A percentile compares a stretch with the other conserved stretches of the same genome.
phyloP scores from a whole-genome alignment of 2,888 invertebrate species.

The Aphodius sticticus region DNA sequence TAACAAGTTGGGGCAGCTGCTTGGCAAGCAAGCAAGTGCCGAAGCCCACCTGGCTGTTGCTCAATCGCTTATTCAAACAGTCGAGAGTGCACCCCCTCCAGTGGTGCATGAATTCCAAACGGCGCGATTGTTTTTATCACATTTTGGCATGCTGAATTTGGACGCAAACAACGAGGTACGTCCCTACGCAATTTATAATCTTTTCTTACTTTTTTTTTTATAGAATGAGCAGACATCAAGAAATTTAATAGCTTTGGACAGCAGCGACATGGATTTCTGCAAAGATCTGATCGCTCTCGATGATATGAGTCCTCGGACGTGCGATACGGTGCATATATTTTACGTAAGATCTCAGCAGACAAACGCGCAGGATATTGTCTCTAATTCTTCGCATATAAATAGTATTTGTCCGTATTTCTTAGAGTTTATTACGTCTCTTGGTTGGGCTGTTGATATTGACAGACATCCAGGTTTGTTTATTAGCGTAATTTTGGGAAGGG shows the following conservation, averaged over 20 bases:
- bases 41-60: conserved; percentile 51
- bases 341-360: conserved; percentile 90
- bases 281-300: conserved; percentile 85
- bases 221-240: conserved; percentile 38
- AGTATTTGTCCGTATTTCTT: conserved; percentile 64
- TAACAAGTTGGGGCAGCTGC: conserved; percentile 73
- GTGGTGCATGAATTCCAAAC: conserved; percentile 95
- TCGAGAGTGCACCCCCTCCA: conserved; percentile 81
- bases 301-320: conserved; percentile 84
- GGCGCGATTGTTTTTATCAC: conserved; percentile 91
- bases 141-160: conserved; percentile 89
- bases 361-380: conserved; percentile 79
- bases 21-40: conserved; percentile 72
- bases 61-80: conserved; percentile 61
- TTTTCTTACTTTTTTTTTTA: conserved; percentile 10
- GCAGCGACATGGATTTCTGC: conserved; percentile 74
- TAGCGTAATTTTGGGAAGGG: not conserved
- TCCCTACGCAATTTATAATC: conserved; percentile 8
- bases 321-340: conserved; percentile 93
- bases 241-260: conserved; percentile 77
- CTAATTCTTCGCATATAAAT: conserved; percentile 68
- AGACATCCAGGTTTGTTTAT: conserved; percentile 77
- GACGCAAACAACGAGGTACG: conserved; percentile 60
- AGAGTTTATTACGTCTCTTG: conserved; percentile 75
- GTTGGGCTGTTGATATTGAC: conserved; percentile 85